Evolutionary conservation across 2,888 invertebrate species (phyloP).

Genomic region (Eupithecia inturbata): DNA sequence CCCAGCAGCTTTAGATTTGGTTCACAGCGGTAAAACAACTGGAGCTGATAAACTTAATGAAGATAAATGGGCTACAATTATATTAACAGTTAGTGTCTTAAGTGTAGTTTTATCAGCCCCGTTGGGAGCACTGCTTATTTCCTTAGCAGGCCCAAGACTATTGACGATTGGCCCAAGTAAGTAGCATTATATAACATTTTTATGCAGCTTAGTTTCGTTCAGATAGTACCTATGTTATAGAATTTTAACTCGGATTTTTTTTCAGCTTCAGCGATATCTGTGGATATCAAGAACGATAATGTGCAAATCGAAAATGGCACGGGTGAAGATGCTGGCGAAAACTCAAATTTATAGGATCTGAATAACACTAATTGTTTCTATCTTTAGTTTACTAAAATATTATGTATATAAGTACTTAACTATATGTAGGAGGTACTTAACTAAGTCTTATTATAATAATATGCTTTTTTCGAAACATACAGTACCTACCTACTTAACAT

Average conservation of each 20-base stretch:
- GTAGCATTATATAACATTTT: conserved; percentile 24
- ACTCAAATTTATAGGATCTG: conserved; percentile 11
- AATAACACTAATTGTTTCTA: background rate
- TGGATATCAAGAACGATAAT: background rate
- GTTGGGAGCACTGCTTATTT: conserved; percentile 88
- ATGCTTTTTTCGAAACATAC: background rate
- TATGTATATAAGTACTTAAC: background rate
- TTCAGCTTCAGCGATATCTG: conserved; percentile 13
- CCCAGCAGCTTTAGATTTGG: conserved; percentile 86
- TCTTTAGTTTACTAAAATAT: no score
- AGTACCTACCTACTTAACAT: background rate
- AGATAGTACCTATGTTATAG: background rate
- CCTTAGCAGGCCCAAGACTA: conserved; percentile 86
- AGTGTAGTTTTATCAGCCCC: conserved; percentile 91
- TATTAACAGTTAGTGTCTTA: conserved; percentile 88
- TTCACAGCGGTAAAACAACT: conserved; percentile 69
- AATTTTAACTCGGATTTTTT: background rate
- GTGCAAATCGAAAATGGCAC: conserved; percentile 22
- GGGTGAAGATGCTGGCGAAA: conserved; percentile 15
- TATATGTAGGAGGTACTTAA: background rate
- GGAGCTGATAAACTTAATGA: conserved; percentile 67
- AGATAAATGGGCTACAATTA: conserved; percentile 83
- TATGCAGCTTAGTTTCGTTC: background rate
- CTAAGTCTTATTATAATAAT: background rate
- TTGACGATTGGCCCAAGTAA: conserved; percentile 59